Percentiles rank a stretch among this genome's conserved stretches.
These are phyloP conservation scores for Coremacera marginata DNA, from an alignment of 2,888 invertebrate species.

Conservation along the genomic window DNA sequence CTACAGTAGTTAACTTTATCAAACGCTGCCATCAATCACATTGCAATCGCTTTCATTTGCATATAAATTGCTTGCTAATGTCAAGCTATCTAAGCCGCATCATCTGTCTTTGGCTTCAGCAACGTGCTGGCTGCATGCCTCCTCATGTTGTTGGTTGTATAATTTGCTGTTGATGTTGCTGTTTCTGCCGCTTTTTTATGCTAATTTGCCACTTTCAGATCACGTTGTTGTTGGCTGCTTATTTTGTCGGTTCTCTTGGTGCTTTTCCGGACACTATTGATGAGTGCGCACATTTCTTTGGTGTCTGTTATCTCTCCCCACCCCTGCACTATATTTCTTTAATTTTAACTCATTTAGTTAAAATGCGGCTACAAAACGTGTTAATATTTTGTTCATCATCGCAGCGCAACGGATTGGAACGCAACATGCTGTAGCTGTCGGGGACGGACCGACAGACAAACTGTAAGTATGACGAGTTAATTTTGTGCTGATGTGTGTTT, in stretches of 20 bases:
- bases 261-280: neutral
- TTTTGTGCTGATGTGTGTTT: slow-evolving; percentile 40
- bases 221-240: slow-evolving; percentile 8
- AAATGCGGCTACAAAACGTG: slow-evolving; percentile 29
- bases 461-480: slow-evolving; percentile 49
- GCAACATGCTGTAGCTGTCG: slow-evolving; percentile 33
- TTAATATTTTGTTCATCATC: slow-evolving; percentile 39
- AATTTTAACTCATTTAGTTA: slow-evolving; percentile 12
- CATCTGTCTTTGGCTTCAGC: slow-evolving; percentile 56
- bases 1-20: slow-evolving; percentile 53
- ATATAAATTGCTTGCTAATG: slow-evolving; percentile 70
- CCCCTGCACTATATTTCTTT: slow-evolving; percentile 1
- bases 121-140: neutral
- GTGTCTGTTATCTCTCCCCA: neutral
- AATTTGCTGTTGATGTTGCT: slow-evolving; percentile 1
- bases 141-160: neutral
- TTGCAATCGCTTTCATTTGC: slow-evolving; percentile 61
- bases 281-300: slow-evolving; percentile 21
- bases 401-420: slow-evolving; percentile 8
- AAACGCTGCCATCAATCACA: slow-evolving; percentile 67
- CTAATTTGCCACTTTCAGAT: slow-evolving; percentile 22
- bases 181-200: slow-evolving; percentile 18
- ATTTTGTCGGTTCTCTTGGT: slow-evolving; percentile 20
- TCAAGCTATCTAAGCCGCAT: slow-evolving; percentile 66
- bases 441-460: neutral